Conservation (phyloP, 2,113 vertebrate species). For the Brevimyrus niger region DNA sequence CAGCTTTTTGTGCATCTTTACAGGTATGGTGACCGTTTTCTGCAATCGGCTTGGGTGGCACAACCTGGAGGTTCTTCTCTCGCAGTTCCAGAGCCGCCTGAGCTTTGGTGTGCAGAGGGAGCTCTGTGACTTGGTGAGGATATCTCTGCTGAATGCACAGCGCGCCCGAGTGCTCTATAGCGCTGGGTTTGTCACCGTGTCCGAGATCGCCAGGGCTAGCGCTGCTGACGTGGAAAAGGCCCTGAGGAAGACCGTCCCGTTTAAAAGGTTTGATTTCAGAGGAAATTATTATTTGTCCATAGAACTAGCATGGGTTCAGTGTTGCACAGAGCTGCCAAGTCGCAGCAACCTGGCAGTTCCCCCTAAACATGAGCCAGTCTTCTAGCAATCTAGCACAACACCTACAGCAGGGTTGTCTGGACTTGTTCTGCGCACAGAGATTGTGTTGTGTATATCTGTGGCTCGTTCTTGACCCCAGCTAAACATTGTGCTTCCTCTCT, state of each 20-base stretch:
- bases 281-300: neutral
- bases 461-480: neutral
- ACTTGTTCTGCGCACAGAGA: neutral
- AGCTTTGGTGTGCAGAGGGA: conserved; percentile 90
- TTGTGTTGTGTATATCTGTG: neutral
- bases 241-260: conserved; percentile 78
- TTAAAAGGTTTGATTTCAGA: conserved; percentile 74
- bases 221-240: conserved; percentile 69
- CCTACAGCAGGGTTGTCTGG: neutral
- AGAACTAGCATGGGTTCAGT: neutral
- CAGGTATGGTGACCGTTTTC: conserved; percentile 94
- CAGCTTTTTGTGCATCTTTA: neutral
- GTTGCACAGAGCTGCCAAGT: neutral
- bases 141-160: conserved; percentile 82
- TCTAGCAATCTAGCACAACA: neutral
- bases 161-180: conserved; percentile 75
- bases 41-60: conserved; percentile 90
- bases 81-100: conserved; percentile 91
- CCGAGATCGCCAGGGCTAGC: conserved; percentile 75
- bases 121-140: conserved; percentile 85
- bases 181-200: conserved; percentile 77
- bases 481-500: neutral
- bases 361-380: neutral
- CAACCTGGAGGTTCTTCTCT: conserved; percentile 92
- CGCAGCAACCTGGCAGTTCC: neutral